Evolutionary conservation across 2,888 invertebrate species (phyloP).

Genomic region (Cartodere bifasciata): DNA sequence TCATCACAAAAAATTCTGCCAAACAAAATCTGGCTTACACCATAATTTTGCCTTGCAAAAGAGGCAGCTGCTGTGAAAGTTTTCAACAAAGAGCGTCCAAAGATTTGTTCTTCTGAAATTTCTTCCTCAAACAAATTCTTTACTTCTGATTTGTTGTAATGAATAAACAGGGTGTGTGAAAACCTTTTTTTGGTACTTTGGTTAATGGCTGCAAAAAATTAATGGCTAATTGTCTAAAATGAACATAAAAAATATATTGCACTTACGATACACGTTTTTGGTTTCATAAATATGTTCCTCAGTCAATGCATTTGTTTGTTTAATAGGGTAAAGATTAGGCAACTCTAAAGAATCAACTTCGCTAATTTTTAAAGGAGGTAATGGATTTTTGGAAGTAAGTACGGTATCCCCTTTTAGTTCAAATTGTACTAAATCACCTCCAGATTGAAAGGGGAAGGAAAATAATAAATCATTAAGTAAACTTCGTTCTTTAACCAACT

Average conservation of each 20-base stretch:
- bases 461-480: conserved; percentile 46
- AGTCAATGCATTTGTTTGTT: conserved; percentile 54
- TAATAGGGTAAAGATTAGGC: conserved; percentile 64
- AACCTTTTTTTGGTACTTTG: conserved; percentile 37
- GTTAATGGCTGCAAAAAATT: conserved; percentile 38
- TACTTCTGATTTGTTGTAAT: conserved; percentile 51
- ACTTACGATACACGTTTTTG: conserved; percentile 60
- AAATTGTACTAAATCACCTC: conserved; percentile 50
- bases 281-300: conserved; percentile 50
- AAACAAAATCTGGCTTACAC: too few species aligned
- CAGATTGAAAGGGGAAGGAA: conserved; percentile 45
- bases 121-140: conserved; percentile 55
- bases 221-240: not conserved
- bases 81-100: conserved; percentile 57
- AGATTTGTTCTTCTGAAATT: conserved; percentile 53
- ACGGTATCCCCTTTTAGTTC: conserved; percentile 51
- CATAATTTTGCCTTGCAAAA: conserved; percentile 62
- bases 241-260: not conserved
- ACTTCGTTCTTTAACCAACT: conserved; percentile 42
- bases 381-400: conserved; percentile 48
- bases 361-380: conserved; percentile 40
- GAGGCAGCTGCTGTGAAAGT: conserved; percentile 64
- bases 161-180: conserved; percentile 70
- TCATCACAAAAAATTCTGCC: not conserved
- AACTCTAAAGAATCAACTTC: conserved; percentile 42